These are phyloP conservation scores for Stenoptilia bipunctidactyla DNA, from an alignment of 2,888 invertebrate species.

Conservation along the genomic window DNA sequence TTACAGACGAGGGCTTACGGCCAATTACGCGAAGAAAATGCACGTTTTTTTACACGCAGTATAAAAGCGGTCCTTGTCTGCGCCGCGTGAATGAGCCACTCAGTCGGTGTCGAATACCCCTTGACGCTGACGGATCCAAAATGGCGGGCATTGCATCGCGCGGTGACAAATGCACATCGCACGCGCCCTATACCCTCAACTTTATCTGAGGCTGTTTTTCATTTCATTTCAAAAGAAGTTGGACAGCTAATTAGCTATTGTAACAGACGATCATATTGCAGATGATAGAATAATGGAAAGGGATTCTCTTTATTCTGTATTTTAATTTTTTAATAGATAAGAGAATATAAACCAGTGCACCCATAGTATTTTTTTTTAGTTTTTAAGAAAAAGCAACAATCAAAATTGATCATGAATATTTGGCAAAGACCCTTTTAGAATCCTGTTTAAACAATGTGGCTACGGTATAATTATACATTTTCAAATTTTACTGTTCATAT, in stretches of 20 bases:
- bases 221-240: neutral
- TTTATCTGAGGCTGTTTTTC: neutral
- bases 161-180: slow-evolving; percentile 45
- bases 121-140: slow-evolving; percentile 30
- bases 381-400: too few species aligned
- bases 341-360: too few species aligned
- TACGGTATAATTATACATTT: slow-evolving; percentile 21
- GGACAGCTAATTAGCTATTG: slow-evolving; percentile 5
- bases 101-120: slow-evolving; percentile 51
- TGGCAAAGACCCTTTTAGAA: too few species aligned
- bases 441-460: slow-evolving; percentile 18
- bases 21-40: slow-evolving; percentile 52
- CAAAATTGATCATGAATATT: too few species aligned
- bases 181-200: slow-evolving; percentile 1
- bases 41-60: slow-evolving; percentile 33
- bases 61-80: slow-evolving; percentile 39
- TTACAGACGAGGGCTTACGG: slow-evolving; percentile 31
- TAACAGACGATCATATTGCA: neutral
- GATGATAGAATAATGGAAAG: neutral
- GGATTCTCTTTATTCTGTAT: too few species aligned
- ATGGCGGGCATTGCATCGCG: slow-evolving; percentile 40
- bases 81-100: slow-evolving; percentile 44
- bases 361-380: too few species aligned
- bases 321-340: too few species aligned
- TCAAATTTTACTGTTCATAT: slow-evolving; percentile 19